Conservation (phyloP, 2,797 vertebrate genomes). For the Mionectes olivaceus region DNA sequence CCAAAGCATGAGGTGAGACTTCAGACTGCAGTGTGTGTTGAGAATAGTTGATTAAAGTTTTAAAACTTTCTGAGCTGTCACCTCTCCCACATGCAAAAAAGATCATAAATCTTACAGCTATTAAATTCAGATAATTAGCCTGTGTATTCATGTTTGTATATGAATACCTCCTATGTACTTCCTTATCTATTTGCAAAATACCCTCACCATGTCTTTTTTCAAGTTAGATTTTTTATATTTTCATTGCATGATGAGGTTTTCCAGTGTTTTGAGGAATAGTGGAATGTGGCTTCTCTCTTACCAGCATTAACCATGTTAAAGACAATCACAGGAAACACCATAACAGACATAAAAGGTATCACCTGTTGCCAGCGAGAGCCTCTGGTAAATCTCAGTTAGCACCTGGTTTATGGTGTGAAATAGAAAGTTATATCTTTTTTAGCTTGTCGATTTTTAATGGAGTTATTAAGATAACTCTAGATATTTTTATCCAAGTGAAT, state of each 20-base stretch:
- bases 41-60: neutral
- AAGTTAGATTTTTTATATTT: neutral
- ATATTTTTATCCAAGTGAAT: slow-evolving; percentile 19
- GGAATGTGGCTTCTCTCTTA: neutral
- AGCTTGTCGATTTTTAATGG: neutral
- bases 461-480: neutral
- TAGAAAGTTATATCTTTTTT: neutral
- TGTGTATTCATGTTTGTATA: neutral
- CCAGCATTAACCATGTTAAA: neutral
- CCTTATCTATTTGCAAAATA: neutral
- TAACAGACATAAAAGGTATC: neutral
- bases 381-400: neutral
- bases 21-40: neutral
- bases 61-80: neutral
- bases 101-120: neutral
- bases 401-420: neutral
- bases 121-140: neutral
- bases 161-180: neutral
- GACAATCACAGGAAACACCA: neutral
- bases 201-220: neutral
- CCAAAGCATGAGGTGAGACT: neutral
- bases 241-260: neutral
- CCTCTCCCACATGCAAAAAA: neutral
- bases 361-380: neutral
- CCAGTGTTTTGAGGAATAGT: neutral